Evolutionary conservation across 2,797 vertebrate genomes (phyloP), one percentile per base, ranked within the genome.

Genomic region (Protosalanx chinensis): DNA sequence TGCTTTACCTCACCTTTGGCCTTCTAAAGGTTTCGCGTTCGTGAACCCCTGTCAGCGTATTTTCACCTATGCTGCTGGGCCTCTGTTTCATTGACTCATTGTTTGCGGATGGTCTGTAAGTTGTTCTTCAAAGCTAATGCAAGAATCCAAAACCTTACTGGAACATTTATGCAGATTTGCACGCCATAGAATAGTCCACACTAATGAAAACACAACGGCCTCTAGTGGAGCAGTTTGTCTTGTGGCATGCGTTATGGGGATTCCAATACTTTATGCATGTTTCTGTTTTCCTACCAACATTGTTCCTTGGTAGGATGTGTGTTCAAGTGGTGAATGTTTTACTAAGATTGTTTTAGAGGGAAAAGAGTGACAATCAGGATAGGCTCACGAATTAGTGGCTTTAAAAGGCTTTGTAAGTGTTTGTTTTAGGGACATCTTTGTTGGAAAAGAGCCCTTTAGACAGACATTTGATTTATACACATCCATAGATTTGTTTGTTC

Each of bases 341-440:
- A 15, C 76, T 68, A 8, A 12, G 41, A 46, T 46, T 0, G 63
- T 70, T 69, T 72, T 67, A 72, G 37, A 73, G 65, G 63, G 6
- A 41, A n/a, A 65, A 60, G 41, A 56, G 69, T 58, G 74, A 76
- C 72, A 81, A 77, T 80, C 77, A 67, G 63, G 46, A 65, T 3
- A 20, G 23, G 13, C 37, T 46, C n/a, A 20, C 46, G 20, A 65
- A 4, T 64, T 46, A 12, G 41, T 12, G 10, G 41, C 41, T 46
- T 13, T 3, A 3, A 46, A 13, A 12, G 41, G 41, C 41, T 46
- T 46, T 46, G 10, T 46, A 46, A 46, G 13, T 46, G 41, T 13
- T 46, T 46, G 41, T 46, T 46, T 46, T 46, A 12, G 41, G 41
- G 3, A 46, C 41, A 12, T 37, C 35, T 37, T 46, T 46, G 41